A percentile compares a stretch with the other conserved stretches of the same genome.
These are phyloP conservation scores for Adelphocoris suturalis DNA, from an alignment of 2,888 invertebrate species.

Conservation along the genomic window DNA sequence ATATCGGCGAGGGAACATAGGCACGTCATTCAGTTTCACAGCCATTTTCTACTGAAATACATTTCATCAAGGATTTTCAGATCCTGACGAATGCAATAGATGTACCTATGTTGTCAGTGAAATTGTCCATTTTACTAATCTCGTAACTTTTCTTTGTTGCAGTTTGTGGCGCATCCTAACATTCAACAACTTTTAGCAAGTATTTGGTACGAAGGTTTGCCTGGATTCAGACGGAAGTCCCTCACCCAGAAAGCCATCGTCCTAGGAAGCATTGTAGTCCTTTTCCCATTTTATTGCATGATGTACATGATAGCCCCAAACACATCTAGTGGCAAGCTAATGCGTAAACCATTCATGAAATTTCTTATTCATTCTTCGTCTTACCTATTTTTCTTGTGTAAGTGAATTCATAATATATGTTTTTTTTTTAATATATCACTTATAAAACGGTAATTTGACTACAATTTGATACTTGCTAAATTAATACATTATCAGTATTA, in stretches of 20 bases:
- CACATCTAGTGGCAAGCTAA: conserved; percentile 87
- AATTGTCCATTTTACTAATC: too few species aligned
- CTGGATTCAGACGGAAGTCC: conserved; percentile 93
- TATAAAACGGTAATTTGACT: too few species aligned
- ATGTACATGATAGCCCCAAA: conserved; percentile 92
- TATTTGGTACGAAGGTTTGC: conserved; percentile 97
- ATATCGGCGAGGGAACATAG: too few species aligned
- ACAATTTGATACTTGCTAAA: too few species aligned
- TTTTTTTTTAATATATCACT: too few species aligned
- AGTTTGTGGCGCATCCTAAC: conserved; percentile 97
- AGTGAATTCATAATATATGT: conserved; percentile 79
- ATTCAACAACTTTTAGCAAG: conserved; percentile 94
- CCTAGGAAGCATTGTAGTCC: conserved; percentile 86
- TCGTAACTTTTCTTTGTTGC: conserved; percentile 73
- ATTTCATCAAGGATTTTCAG: too few species aligned
- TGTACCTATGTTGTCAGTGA: too few species aligned
- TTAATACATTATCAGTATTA: too few species aligned
- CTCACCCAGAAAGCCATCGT: conserved; percentile 86
- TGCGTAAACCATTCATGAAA: conserved; percentile 97
- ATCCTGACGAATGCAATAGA: too few species aligned
- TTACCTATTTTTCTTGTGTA: conserved; percentile 94
- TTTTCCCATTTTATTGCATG: conserved; percentile 93
- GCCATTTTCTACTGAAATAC: too few species aligned
- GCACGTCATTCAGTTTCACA: too few species aligned
- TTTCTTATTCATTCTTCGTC: conserved; percentile 96